Percentiles rank a stretch among this genome's conserved stretches.
Evolutionary conservation across 2,888 invertebrate species (phyloP).

Genomic region (Julus scanicus): DNA sequence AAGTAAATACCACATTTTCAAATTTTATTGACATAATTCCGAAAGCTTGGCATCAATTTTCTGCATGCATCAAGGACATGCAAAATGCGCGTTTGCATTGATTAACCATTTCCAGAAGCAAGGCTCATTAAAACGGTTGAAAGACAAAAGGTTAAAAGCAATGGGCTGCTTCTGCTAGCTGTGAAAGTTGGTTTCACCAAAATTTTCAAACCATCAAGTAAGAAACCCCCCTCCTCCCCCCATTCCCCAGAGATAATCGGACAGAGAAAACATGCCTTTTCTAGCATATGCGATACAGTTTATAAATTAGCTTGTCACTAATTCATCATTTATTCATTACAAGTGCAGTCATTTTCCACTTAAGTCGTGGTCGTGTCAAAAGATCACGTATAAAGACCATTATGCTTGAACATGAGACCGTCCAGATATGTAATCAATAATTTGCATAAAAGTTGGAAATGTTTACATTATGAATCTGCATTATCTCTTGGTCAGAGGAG

Average conservation of each 20-base stretch:
- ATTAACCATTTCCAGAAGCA: constrained; percentile 11
- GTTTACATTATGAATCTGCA: not conserved
- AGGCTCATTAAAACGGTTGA: constrained; percentile 5
- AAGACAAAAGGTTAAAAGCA: constrained; percentile 39
- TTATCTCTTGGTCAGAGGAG: too few relatives aligned
- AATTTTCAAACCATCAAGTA: not conserved
- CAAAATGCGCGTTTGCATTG: constrained; percentile 36
- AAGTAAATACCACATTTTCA: constrained; percentile 27
- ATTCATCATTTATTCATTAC: constrained; percentile 27
- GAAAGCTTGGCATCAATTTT: constrained; percentile 35
- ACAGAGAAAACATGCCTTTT: not conserved
- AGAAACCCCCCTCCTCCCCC: not conserved
- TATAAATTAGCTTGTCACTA: not conserved
- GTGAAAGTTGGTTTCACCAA: not conserved
- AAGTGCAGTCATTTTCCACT: not conserved
- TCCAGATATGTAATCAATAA: not conserved
- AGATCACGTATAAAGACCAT: too few relatives aligned
- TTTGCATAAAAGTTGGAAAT: not conserved
- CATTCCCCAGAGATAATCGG: not conserved
- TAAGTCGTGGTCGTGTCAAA: constrained; percentile 2
- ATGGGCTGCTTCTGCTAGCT: not conserved
- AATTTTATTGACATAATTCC: constrained; percentile 36
- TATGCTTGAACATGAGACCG: not conserved
- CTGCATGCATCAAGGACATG: not conserved
- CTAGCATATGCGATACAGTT: not conserved